These are phyloP conservation scores for Acomys russatus DNA, from an alignment of 2,797 vertebrate genomes.

Conservation along the genomic window DNA sequence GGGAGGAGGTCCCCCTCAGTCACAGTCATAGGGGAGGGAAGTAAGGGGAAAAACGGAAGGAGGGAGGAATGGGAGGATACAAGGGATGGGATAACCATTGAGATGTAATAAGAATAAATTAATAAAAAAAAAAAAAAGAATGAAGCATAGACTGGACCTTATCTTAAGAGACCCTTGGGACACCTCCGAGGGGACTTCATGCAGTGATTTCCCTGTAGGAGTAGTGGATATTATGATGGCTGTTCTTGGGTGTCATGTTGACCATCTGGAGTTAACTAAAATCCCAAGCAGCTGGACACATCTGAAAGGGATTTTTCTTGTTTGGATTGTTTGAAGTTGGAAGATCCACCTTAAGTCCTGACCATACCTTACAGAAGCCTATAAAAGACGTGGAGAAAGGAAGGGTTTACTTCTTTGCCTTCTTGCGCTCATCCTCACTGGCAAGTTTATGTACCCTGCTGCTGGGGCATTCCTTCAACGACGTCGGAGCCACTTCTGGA, in stretches of 20 bases:
- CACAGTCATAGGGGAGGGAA: too few species aligned
- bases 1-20: too few species aligned
- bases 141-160: background rate
- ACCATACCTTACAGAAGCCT: background rate
- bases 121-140: background rate
- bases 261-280: background rate
- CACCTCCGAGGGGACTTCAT: background rate
- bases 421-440: background rate
- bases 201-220: background rate
- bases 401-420: background rate
- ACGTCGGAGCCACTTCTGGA: background rate
- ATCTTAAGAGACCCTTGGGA: background rate
- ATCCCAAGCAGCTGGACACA: background rate
- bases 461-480: background rate
- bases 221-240: background rate
- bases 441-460: background rate
- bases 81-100: too few species aligned
- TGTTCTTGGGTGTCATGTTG: background rate
- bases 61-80: too few species aligned
- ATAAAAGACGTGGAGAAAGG: background rate
- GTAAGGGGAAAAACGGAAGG: too few species aligned
- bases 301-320: background rate
- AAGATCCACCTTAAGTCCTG: background rate
- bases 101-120: too few species aligned
- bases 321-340: background rate